Base-by-base conservation (phyloP, 2,888 invertebrate genomes). In the Iselma pallidipennis region DNA sequence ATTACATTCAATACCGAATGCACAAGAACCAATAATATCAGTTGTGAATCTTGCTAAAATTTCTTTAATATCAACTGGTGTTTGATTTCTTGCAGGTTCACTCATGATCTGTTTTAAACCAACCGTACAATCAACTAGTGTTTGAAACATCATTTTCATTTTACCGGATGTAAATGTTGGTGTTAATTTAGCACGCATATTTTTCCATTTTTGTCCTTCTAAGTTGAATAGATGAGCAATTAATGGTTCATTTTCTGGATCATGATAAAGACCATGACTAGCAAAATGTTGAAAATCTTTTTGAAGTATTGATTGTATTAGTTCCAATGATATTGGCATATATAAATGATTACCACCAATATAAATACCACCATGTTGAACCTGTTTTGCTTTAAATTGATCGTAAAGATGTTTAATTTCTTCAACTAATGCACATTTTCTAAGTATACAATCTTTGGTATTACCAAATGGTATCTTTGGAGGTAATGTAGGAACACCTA, bases 1-100 rank as follows among this genome's bases (percentile, higher is more conserved):
- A 67, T 87, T 84, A 65, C 84, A 84, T 64, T 86, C 84, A 4
- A 87, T 79, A 26, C 87, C 87, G 71, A 87, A 87, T 7, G 85
- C 86, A 53, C 85, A 84, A 51, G 83, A 84, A 0, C 85, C 86
- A 21, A 87, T 85, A 2, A 86, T 84, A 70, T 87, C 87, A 80
- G 86, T 85, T 0, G 86, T 83, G 70, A 84, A 86, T 64, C 83
- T 83, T 2, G 83, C 84, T 62, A 84, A 82, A 29, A 85, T 79
- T 33, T 86, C 84, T 5, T 84, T 75, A 19, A 76, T 68, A 49
- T 77, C 72, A 7, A 77, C 51, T 7, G 59, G n/a, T 49, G 58
- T 33, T 21, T 49, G 14, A 23, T 45, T 10, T 23, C 1, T 12
- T 21, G 21, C 21, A 12, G 45, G 3, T 12, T 45, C 23, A 21